A percentile compares a stretch with the other conserved stretches of the same genome.
These are phyloP conservation scores for Callionymus lyra DNA, from an alignment of 2,113 vertebrate genomes.

Conservation along the genomic window DNA sequence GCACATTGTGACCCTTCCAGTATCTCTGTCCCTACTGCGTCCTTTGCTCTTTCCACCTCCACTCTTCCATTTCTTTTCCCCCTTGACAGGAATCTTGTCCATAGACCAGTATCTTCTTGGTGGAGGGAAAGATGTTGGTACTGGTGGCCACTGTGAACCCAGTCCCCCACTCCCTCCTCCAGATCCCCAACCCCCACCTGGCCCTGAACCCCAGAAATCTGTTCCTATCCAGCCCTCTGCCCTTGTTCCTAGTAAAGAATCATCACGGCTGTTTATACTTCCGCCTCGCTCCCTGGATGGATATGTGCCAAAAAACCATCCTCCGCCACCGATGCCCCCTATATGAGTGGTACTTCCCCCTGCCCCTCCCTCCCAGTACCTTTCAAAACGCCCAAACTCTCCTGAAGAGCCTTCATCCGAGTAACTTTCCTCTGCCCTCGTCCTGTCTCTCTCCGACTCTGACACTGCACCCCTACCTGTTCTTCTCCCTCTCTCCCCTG, in stretches of 20 bases:
- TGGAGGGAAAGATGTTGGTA: constrained; percentile 68
- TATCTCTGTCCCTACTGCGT: constrained; percentile 57
- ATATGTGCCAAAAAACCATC: constrained; percentile 82
- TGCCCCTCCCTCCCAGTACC: constrained; percentile 78
- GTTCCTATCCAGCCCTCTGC: constrained; percentile 62
- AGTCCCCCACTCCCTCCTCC: constrained; percentile 68
- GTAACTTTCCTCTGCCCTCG: constrained; percentile 63
- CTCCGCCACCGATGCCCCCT: constrained; percentile 67
- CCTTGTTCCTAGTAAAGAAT: constrained; percentile 61
- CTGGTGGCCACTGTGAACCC: constrained; percentile 65
- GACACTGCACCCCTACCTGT: constrained; percentile 59
- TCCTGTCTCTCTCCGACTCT: constrained; percentile 68
- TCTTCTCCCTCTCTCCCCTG: constrained; percentile 47
- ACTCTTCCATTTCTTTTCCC: constrained; percentile 71
- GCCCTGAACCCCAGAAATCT: constrained; percentile 66
- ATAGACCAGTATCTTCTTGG: constrained; percentile 84
- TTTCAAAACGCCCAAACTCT: constrained; percentile 74
- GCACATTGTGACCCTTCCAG: constrained; percentile 64
- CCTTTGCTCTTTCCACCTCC: constrained; percentile 64
- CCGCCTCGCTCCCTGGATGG: constrained; percentile 77
- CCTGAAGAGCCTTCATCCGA: constrained; percentile 69
- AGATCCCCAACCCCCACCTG: constrained; percentile 66
- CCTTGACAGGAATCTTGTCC: constrained; percentile 82
- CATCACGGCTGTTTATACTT: constrained; percentile 70
- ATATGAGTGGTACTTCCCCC: constrained; percentile 60